Base-by-base conservation (phyloP, 2,888 invertebrate genomes). In the Anarsia innoxiella region DNA sequence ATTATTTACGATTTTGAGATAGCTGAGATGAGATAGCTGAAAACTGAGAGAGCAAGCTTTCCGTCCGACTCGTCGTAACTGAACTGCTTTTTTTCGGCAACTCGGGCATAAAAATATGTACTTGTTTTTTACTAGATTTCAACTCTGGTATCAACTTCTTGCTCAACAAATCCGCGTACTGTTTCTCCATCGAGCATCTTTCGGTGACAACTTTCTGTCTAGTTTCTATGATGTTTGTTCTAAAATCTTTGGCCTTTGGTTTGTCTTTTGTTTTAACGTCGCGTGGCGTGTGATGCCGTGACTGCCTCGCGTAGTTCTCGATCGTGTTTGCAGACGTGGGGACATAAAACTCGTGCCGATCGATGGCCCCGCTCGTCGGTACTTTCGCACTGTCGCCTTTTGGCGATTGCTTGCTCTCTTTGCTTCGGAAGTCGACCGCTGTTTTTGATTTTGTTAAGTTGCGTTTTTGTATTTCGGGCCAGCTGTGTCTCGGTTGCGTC, bases 31-130 rank as follows among this genome's bases (percentile, higher is more conserved):
- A n/a, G n/a, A n/a, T n/a, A n/a, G n/a, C n/a, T n/a, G 64, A 51
- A 11, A 57, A 54, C 26, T 67, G 68, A 9, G 83, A 76, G 12
- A 82, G 33, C 16, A 82, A 46, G 51, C 83, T 83, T 41, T 74
- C 80, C 1, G 70, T 51, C 40, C 67, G 57, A 41, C 73, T 78
- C 0, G 71, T 60, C 0, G 52, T 39, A 12, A 49, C 68, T 25
- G 25, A 25, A 39, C 55, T 58, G 39, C 82, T 83, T 53, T 88
- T 90, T 36, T 88, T 87, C 45, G 90, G 70, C 59, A 88, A 79
- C 31, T 82, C 83, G 0, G 92, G 92, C 86, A 92, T 90, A 56
- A 92, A 92, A 42, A 92, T 92, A 59, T 92, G 92, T 19, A 92
- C 78, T 59, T 93, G 92, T 46, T 89, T 86, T 54, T 89, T 89